Evolutionary conservation across 1,140 invertebrate species (phyloP).

Genomic region (Drosophila athabasca): DNA sequence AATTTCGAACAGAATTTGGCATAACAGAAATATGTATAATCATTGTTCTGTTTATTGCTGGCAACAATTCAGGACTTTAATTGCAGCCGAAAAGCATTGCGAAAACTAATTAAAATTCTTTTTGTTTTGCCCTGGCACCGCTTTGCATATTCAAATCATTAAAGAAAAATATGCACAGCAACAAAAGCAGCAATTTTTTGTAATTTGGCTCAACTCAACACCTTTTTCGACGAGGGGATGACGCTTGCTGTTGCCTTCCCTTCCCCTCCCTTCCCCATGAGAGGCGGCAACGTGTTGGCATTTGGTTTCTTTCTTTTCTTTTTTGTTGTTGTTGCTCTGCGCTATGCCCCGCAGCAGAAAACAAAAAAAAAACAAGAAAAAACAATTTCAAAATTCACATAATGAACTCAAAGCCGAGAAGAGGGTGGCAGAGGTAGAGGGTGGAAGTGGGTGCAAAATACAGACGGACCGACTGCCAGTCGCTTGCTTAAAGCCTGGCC

Average conservation of each 20-base stretch:
- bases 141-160: constrained; percentile 64
- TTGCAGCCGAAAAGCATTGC: constrained; percentile 41
- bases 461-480: constrained; percentile 31
- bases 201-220: constrained; percentile 68
- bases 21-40: constrained; percentile 15
- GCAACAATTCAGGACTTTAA: constrained; percentile 34
- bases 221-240: constrained; percentile 58
- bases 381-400: constrained; percentile 70
- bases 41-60: constrained; percentile 63
- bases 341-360: constrained; percentile 54
- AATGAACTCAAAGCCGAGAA: constrained; percentile 60
- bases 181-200: constrained; percentile 44
- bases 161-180: constrained; percentile 47
- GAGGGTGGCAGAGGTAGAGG: neutral
- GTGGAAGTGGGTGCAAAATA: neutral
- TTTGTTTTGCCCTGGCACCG: constrained; percentile 29
- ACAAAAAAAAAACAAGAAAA: constrained; percentile 47
- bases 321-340: constrained; percentile 7
- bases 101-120: constrained; percentile 76
- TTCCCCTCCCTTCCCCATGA: neutral
- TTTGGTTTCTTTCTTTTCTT: constrained; percentile 36
- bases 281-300: constrained; percentile 61
- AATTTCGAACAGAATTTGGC: constrained; percentile 22
- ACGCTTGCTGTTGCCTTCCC: neutral
- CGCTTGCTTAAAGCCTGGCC: constrained; percentile 56